Conservation (phyloP, 2,888 invertebrate genomes). For the Aleiodes leptofemur region DNA sequence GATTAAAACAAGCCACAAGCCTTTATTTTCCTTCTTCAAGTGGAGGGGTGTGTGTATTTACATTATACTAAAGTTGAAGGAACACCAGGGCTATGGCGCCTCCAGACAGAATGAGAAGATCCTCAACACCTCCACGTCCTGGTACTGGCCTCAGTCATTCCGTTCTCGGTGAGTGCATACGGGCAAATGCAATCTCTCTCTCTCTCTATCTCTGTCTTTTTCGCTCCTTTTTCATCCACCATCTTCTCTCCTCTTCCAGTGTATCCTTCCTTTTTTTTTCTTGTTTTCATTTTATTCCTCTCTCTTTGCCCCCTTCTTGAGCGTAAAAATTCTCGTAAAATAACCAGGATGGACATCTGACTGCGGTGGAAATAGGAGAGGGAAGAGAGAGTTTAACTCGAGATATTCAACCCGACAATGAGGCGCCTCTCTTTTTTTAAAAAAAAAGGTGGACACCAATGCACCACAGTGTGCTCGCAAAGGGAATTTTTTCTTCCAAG, state of each 20-base stretch:
- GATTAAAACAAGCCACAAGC: slow-evolving; percentile 43
- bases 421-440: slow-evolving; percentile 34
- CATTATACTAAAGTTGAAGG: not conserved
- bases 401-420: slow-evolving; percentile 43
- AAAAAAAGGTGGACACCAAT: not conserved
- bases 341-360: slow-evolving; percentile 15
- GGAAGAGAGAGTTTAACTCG: slow-evolving; percentile 42
- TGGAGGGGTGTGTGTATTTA: not conserved
- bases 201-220: not conserved
- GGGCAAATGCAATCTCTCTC: not conserved
- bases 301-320: not conserved
- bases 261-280: not conserved
- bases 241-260: not conserved
- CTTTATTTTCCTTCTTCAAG: not conserved
- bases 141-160: slow-evolving; percentile 75
- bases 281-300: not conserved
- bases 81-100: slow-evolving; percentile 65
- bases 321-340: not conserved
- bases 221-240: not conserved
- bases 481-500: not conserved
- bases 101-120: slow-evolving; percentile 67
- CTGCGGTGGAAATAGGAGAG: not conserved
- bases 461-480: not conserved
- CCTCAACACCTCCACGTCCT: slow-evolving; percentile 67
- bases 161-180: slow-evolving; percentile 74